Conservation (phyloP, 1,140 invertebrate species). For the Phortica variegata region DNA sequence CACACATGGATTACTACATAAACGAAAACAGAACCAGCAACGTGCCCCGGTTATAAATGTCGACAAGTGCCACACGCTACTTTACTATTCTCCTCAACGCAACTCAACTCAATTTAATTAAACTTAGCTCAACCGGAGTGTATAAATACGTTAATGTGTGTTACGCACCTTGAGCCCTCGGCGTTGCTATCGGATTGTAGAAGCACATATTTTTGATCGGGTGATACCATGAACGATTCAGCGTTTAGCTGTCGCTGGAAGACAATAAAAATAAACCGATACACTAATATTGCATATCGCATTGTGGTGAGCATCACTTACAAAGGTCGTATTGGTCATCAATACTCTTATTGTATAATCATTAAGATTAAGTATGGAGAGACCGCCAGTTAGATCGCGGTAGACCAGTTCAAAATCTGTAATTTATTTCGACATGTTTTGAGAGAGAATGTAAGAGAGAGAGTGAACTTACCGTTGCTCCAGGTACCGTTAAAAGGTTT, state of each 20-base stretch:
- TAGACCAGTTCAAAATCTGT: slow-evolving; percentile 69
- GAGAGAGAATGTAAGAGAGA: not conserved
- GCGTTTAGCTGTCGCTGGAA: slow-evolving; percentile 72
- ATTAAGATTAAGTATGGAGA: slow-evolving; percentile 71
- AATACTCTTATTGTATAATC: slow-evolving; percentile 68
- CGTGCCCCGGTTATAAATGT: no score
- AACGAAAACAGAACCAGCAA: no score
- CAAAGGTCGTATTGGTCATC: slow-evolving; percentile 78
- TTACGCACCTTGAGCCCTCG: slow-evolving; percentile 54
- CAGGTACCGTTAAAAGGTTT: slow-evolving; percentile 75
- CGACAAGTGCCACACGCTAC: no score
- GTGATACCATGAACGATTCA: slow-evolving; percentile 71
- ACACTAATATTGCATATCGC: not conserved
- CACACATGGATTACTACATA: no score
- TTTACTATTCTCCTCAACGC: no score
- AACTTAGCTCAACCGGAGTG: no score
- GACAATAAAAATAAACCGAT: not conserved
- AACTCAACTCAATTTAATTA: no score
- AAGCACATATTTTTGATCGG: slow-evolving; percentile 74
- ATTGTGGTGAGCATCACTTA: slow-evolving; percentile 59
- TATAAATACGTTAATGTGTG: no score
- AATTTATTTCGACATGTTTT: slow-evolving; percentile 5
- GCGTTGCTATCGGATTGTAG: slow-evolving; percentile 67
- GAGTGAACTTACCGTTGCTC: slow-evolving; percentile 70
- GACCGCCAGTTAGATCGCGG: slow-evolving; percentile 68